These are phyloP conservation scores for Seira musarum DNA, from an alignment of 2,888 invertebrate genomes.

Conservation along the genomic window DNA sequence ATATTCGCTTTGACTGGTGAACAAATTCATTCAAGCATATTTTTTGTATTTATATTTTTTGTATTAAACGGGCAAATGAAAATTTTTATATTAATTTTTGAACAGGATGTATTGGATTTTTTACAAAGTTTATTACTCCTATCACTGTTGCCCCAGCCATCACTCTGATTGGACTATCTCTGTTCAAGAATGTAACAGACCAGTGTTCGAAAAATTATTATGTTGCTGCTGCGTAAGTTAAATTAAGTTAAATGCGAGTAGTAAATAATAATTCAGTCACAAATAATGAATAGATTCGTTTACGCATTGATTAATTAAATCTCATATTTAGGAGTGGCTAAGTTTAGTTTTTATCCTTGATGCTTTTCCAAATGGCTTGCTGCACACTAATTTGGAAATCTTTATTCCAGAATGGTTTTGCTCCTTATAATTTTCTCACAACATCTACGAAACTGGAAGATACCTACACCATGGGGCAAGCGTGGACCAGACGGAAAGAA, in stretches of 20 bases:
- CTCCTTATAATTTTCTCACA: conserved; percentile 60
- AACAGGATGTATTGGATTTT: conserved; percentile 72
- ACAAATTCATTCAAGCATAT: conserved; percentile 20
- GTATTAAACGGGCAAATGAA: too few relatives aligned
- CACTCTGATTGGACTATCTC: conserved; percentile 74
- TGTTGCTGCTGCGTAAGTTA: conserved; percentile 72
- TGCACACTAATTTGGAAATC: neutral
- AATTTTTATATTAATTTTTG: too few relatives aligned
- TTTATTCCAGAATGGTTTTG: conserved; percentile 55
- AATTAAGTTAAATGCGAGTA: neutral
- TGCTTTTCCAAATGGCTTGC: neutral
- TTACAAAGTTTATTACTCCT: conserved; percentile 74
- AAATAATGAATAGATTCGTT: too few relatives aligned
- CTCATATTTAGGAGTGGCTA: too few relatives aligned
- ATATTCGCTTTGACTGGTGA: conserved; percentile 77
- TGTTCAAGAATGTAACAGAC: conserved; percentile 73
- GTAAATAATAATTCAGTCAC: neutral
- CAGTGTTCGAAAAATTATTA: conserved; percentile 73
- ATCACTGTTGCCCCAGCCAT: conserved; percentile 74
- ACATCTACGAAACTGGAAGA: conserved; percentile 45
- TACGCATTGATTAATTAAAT: too few relatives aligned
- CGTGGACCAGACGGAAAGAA: conserved; percentile 41
- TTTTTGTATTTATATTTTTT: too few relatives aligned
- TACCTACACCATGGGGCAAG: conserved; percentile 37
- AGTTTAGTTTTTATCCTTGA: too few relatives aligned